Conservation (phyloP, 2,888 invertebrate species). For the Apodemia zela region DNA sequence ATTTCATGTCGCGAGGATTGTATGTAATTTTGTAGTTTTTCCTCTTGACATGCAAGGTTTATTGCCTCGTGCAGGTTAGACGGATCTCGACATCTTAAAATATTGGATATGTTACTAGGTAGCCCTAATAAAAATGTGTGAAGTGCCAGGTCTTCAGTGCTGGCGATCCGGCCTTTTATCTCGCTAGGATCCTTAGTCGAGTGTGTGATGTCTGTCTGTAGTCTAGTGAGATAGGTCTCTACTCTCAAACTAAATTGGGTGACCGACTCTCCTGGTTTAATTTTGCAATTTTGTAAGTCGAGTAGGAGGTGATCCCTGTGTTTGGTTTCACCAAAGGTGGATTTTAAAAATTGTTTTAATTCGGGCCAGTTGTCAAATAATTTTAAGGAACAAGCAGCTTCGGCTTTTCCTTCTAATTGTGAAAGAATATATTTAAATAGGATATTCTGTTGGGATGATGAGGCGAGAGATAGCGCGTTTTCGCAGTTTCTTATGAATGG, state of each 20-base stretch:
- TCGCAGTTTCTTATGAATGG: too few species aligned
- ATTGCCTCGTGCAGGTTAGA: background rate
- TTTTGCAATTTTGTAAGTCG: background rate
- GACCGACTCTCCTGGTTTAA: background rate
- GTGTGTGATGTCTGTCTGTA: background rate
- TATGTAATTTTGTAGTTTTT: slow-evolving; percentile 18
- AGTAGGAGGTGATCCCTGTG: background rate
- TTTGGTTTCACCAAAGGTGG: background rate
- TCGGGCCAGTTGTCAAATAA: slow-evolving; percentile 7
- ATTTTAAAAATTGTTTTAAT: background rate
- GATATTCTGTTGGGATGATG: background rate
- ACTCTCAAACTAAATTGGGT: background rate
- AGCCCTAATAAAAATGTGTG: slow-evolving; percentile 12
- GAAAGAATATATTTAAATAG: background rate
- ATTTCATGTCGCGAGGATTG: background rate
- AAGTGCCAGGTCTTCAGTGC: slow-evolving; percentile 10
- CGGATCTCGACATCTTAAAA: slow-evolving; percentile 1
- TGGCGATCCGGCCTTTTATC: slow-evolving; percentile 1
- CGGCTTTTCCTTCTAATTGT: slow-evolving; percentile 13
- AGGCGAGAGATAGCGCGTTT: too few species aligned
- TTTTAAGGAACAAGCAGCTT: slow-evolving; percentile 16
- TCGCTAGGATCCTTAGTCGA: background rate
- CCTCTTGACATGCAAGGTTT: slow-evolving; percentile 10
- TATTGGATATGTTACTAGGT: slow-evolving; percentile 10
- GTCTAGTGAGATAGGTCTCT: background rate